Base-by-base conservation (phyloP, 2,797 vertebrate genomes). In the Gallinago stenura region DNA sequence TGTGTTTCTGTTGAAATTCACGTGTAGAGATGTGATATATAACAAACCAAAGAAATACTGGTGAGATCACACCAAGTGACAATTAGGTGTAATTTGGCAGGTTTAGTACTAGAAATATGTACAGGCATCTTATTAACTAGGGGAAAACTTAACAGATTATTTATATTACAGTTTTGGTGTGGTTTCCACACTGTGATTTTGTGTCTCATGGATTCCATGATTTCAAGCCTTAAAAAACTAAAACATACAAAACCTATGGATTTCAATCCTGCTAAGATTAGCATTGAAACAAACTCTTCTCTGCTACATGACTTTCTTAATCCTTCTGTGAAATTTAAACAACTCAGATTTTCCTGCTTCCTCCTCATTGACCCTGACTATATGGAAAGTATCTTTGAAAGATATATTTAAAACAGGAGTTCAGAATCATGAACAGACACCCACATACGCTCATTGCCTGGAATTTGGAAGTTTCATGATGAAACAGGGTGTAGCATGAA, bases 401-500 rank as follows among this genome's bases (percentile, higher is more conserved):
- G 24, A 37, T 6, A 35, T 16, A 16, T 77, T 75, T 79, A 58
- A 95, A 92, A 35, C 19, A 64, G 56, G 39, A 48, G 19, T 65
- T 70, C 16, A 28, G 28, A 62, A 33, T 68, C 35, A 48, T 58
- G 9, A 82, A 50, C 53, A 95, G 76, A 45, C 54, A 58, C 51
- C 35, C 35, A 87, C 21, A 4, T 66, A 20, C 1, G 3, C 57
- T 92, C 69, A 71, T 94, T 1, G 0, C 41, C 58, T 77, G 57
- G 50, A 89, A 68, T 85, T 77, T 39, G 80, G n/a, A 30, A 31
- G 41, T 87, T 80, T 33, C 51, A 62, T 82, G 92, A 84, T 65
- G 62, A 84, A 94, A 62, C 18, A 83, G 78, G 89, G 84, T 85
- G 57, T 66, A 92, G 30, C 10, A 5, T 72, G 62, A 72, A 66